Evolutionary conservation across 2,797 vertebrate species (phyloP).

Genomic region (Lemur catta): DNA sequence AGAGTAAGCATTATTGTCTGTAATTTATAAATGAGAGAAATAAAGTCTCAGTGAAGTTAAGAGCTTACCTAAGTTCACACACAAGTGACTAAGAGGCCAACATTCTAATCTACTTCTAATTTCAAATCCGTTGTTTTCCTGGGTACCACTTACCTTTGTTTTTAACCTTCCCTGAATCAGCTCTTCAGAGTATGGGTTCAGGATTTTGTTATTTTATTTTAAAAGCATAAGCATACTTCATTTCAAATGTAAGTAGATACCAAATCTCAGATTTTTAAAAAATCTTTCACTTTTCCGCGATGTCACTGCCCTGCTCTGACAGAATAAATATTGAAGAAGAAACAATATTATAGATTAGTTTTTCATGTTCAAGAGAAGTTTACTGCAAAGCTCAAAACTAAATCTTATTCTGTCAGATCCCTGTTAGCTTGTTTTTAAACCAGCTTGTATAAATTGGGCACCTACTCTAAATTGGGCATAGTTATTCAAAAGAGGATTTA

Average conservation of each 20-base stretch:
- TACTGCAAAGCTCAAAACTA: background rate
- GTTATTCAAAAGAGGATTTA: background rate
- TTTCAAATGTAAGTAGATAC: background rate
- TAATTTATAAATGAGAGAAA: background rate
- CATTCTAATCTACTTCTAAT: background rate
- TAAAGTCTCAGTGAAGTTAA: background rate
- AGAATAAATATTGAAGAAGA: background rate
- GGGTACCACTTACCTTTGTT: background rate
- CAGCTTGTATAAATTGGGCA: background rate
- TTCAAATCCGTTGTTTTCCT: background rate
- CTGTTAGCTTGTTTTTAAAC: background rate
- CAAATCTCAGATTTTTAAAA: background rate
- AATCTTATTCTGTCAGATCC: background rate
- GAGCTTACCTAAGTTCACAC: background rate
- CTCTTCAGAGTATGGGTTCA: background rate
- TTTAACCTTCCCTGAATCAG: background rate
- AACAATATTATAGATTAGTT: background rate
- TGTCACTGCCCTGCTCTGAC: background rate
- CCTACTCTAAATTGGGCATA: background rate
- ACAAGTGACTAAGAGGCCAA: background rate
- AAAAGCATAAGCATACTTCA: background rate
- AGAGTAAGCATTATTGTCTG: background rate
- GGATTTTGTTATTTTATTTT: background rate
- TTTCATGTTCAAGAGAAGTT: background rate
- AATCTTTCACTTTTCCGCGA: background rate